A percentile compares a stretch with the other conserved stretches of the same genome.
These are phyloP conservation scores for Clitarchus hookeri DNA, from an alignment of 2,888 invertebrate species.

Conservation along the genomic window DNA sequence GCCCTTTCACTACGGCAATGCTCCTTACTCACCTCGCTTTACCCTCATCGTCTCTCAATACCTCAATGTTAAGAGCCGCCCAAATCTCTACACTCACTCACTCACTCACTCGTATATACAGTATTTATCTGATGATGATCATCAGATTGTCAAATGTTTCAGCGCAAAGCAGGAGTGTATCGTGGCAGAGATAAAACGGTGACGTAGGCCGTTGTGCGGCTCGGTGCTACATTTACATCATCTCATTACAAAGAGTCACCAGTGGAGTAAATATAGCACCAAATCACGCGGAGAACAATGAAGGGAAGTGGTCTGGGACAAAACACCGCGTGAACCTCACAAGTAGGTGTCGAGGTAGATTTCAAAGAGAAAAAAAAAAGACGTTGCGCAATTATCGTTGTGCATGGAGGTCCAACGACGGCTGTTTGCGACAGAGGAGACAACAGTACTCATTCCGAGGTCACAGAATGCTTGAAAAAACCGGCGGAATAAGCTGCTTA, in stretches of 20 bases:
- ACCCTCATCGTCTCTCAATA: no score
- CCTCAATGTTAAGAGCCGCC: no score
- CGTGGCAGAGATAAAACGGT: not conserved
- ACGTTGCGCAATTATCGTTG: not conserved
- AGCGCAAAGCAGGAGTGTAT: no score
- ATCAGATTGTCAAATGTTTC: no score
- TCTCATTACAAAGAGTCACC: not conserved
- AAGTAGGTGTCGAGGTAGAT: not conserved
- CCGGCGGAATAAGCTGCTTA: no score
- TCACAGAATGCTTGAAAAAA: no score
- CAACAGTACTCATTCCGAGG: no score
- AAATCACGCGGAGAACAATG: not conserved
- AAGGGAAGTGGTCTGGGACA: not conserved
- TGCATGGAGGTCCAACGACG: not conserved
- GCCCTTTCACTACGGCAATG: no score
- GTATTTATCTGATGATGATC: no score
- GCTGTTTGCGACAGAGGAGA: not conserved
- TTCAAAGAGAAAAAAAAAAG: not conserved
- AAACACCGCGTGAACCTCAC: not conserved
- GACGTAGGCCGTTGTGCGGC: conserved; percentile 9
- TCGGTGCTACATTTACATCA: conserved; percentile 3
- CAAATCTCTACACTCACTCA: no score
- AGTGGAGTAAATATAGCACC: not conserved
- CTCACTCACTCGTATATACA: no score
- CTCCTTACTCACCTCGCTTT: no score